Base-by-base conservation (phyloP, 2,113 vertebrate genomes). In the Microtus oregoni region DNA sequence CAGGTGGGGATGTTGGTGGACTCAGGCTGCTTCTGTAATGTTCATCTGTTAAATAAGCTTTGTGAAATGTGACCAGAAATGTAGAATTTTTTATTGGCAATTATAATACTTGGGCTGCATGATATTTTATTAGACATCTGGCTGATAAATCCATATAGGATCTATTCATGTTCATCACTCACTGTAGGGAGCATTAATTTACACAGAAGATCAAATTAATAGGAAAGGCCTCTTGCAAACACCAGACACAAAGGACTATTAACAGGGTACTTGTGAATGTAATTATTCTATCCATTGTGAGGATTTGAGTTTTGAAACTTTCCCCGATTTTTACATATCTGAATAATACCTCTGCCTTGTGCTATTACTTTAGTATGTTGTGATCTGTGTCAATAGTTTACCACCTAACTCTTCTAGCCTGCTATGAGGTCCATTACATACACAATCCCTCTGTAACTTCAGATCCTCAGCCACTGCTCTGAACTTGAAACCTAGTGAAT, bases 21-120 rank as follows among this genome's bases (percentile, higher is more conserved):
- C 41, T 92, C 68, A 89, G 26, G 70, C 77, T 95, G 86, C 68
- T 94, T 95, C 19, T 61, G 10, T 93, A 86, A 95, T 86, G 92
- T 58, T 81, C 65, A 38, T 89, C 90, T 96, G 82, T 95, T 96
- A 97, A 96, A 94, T 94, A 94, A 83, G 86, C 89, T 93, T 96
- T 90, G 89, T 68, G 87, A 95, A 94, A 96, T 97, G 73, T 96
- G 95, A 61, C 82, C 77, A 91, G 86, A 95, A 97, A 96, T 94
- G 65, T 87, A 47, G 89, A 97, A 63, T 89, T 77, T 89, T 91
- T 95, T 96, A 92, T 91, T 96, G 91, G 75, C 68, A 96, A 41
- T 96, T 95, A 92, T 76, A 95, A 94, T 97, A 86, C 61, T 98
- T 92, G 47, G 91, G 79, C 63, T 82, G 82, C 73, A 24, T 87